Conservation (phyloP, 1,140 invertebrate species). For the Drosophila baimaii region DNA sequence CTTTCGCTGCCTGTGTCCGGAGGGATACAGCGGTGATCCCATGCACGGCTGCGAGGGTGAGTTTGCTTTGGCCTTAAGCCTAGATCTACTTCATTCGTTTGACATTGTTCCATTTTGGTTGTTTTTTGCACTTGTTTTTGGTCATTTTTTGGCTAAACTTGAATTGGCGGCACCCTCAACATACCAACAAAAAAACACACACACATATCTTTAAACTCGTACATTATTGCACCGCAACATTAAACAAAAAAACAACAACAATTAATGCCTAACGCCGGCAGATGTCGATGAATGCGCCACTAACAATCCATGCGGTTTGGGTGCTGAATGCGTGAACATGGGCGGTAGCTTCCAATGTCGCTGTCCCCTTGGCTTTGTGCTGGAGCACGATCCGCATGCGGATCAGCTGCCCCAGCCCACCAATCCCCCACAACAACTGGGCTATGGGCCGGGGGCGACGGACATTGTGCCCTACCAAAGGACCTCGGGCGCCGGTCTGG, state of each 20-base stretch:
- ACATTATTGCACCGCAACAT: slow-evolving; percentile 69
- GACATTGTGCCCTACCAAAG: slow-evolving; percentile 21
- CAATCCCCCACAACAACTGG: slow-evolving; percentile 47
- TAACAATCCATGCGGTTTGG: slow-evolving; percentile 88
- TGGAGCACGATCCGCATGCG: slow-evolving; percentile 74
- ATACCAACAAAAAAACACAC: slow-evolving; percentile 39
- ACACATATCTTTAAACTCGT: slow-evolving; percentile 41
- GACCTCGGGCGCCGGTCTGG: slow-evolving; percentile 71
- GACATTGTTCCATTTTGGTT: slow-evolving; percentile 59
- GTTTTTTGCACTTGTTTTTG: slow-evolving; percentile 60
- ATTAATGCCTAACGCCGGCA: slow-evolving; percentile 76
- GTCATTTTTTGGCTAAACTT: slow-evolving; percentile 37
- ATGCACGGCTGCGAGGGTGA: slow-evolving; percentile 89
- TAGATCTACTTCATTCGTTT: slow-evolving; percentile 5
- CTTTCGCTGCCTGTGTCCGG: slow-evolving; percentile 90
- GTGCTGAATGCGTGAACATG: slow-evolving; percentile 90
- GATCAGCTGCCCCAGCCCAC: slow-evolving; percentile 41
- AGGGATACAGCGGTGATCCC: slow-evolving; percentile 91
- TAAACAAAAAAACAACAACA: slow-evolving; percentile 61
- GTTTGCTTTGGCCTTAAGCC: slow-evolving; percentile 21
- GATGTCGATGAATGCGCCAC: slow-evolving; percentile 96
- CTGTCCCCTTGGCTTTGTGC: slow-evolving; percentile 88
- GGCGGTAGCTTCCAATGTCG: slow-evolving; percentile 90
- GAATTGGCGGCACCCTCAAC: slow-evolving; percentile 56
- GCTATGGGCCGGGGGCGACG: slow-evolving; percentile 66